Percentiles rank a stretch among this genome's conserved stretches.
Evolutionary conservation across 2,113 vertebrate species (phyloP).

Genomic region (Sus scrofa): T2T-Sscrofa CM000820.6:70632001-70632500

Average conservation of each 20-base stretch:
- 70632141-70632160: not conserved
- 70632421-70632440: constrained; percentile 48
- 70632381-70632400: constrained; percentile 29
- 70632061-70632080: not conserved
- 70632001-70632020: not conserved
- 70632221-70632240: not conserved
- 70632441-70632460: constrained; percentile 68
- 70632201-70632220: not conserved
- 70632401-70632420: constrained; percentile 46
- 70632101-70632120: not conserved
- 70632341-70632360: not conserved
- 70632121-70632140: not conserved
- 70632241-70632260: not conserved
- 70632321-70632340: accelerated
- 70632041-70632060: not conserved
- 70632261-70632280: not conserved
- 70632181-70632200: not conserved
- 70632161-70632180: not conserved
- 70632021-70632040: not conserved
- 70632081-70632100: not conserved
- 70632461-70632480: constrained; percentile 70
- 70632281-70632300: constrained; percentile 19
- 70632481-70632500: constrained; percentile 70
- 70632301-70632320: not conserved
- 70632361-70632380: not conserved